Percentiles rank a stretch among this genome's conserved stretches.
phyloP scores from a whole-genome alignment of 2,888 invertebrate genomes.

The Habrosyne pyritoides region DNA sequence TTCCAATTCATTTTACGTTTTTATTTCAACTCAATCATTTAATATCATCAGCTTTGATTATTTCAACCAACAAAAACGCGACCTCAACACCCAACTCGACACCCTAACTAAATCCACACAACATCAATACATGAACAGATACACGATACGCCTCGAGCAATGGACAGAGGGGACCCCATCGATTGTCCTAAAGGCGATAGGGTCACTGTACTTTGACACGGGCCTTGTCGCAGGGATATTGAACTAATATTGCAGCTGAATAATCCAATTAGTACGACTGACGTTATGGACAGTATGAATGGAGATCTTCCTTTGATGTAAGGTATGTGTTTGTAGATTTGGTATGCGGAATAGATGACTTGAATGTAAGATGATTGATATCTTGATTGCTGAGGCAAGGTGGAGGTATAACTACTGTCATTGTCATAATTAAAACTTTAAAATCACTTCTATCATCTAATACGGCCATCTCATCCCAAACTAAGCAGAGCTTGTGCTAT shows the following conservation, averaged over 20 bases:
- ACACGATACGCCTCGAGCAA: slow-evolving; percentile 36
- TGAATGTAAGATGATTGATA: not conserved
- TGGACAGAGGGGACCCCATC: slow-evolving; percentile 36
- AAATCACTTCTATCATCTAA: too few species aligned
- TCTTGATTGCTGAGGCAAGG: not conserved
- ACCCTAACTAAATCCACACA: slow-evolving; percentile 19
- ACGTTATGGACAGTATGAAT: slow-evolving; percentile 52
- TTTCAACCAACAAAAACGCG: slow-evolving; percentile 13
- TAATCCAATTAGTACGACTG: slow-evolving; percentile 70
- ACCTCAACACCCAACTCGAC: not conserved
- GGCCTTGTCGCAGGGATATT: slow-evolving; percentile 54
- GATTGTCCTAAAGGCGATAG: slow-evolving; percentile 59
- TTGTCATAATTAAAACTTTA: too few species aligned
- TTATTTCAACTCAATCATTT: not conserved
- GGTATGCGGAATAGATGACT: not conserved
- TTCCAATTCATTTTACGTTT: too few species aligned
- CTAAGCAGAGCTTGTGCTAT: too few species aligned
- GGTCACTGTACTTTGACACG: slow-evolving; percentile 70
- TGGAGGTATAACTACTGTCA: too few species aligned
- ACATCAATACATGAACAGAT: slow-evolving; percentile 26
- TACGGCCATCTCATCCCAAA: too few species aligned
- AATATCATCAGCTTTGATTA: slow-evolving; percentile 6
- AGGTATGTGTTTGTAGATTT: slow-evolving; percentile 25
- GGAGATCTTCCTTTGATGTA: slow-evolving; percentile 57
- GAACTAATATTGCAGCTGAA: slow-evolving; percentile 69